Percentiles rank a stretch among this genome's conserved stretches.
These are phyloP conservation scores for Atherinosoma microstoma DNA, from an alignment of 2,797 vertebrate species.

Conservation along the genomic window DNA sequence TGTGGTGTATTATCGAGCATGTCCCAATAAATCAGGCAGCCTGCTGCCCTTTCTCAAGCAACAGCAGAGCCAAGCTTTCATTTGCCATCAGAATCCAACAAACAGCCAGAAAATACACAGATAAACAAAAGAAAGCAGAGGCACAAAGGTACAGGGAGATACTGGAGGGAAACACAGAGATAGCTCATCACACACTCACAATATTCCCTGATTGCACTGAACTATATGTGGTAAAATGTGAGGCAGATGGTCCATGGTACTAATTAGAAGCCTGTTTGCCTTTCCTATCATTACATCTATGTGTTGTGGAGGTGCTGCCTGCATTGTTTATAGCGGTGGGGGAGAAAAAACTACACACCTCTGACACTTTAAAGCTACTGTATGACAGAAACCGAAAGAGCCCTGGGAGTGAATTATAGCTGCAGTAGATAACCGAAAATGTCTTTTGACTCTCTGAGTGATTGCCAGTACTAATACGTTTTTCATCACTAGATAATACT, in stretches of 20 bases:
- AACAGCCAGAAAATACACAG: conserved; percentile 30
- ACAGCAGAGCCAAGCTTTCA: conserved; percentile 56
- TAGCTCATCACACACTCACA: conserved; percentile 34
- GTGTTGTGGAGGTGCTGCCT: conserved; percentile 40
- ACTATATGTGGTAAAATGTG: conserved; percentile 57
- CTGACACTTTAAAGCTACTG: conserved; percentile 33
- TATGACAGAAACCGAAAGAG: conserved; percentile 26
- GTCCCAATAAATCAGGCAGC: conserved; percentile 62
- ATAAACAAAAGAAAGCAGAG: conserved; percentile 29
- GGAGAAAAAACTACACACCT: conserved; percentile 27
- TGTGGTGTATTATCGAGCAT: conserved; percentile 39
- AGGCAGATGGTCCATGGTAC: conserved; percentile 75
- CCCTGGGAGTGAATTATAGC: conserved; percentile 8
- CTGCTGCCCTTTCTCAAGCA: conserved; percentile 49
- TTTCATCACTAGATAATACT: conserved; percentile 32
- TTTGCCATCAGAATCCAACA: conserved; percentile 48
- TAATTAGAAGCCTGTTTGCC: conserved; percentile 75
- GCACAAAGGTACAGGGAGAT: conserved; percentile 32
- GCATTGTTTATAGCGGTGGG: conserved; percentile 39
- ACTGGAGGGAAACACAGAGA: conserved; percentile 39
- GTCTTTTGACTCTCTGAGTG: conserved; percentile 13
- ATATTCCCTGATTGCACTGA: conserved; percentile 53
- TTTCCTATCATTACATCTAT: conserved; percentile 55
- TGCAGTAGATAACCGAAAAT: conserved; percentile 15
- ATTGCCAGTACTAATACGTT: conserved; percentile 30